Conservation (phyloP, 2,113 vertebrate genomes). For the Pomatorhinus ruficollis region DNA sequence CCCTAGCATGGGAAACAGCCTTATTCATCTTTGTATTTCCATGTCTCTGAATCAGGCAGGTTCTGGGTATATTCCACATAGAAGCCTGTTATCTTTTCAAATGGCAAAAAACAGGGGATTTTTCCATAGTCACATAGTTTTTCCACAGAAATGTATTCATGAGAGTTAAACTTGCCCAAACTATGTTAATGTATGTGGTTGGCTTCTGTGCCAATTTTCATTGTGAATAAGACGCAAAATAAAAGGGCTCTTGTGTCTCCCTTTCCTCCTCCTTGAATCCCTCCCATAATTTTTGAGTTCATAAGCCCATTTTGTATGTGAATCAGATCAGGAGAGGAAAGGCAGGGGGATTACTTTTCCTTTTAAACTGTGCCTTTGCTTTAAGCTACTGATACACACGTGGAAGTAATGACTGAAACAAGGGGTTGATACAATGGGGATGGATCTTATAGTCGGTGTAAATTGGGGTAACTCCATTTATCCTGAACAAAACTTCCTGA, state of each 20-base stretch:
- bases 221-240: constrained; percentile 78
- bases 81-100: constrained; percentile 75
- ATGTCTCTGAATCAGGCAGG: constrained; percentile 67
- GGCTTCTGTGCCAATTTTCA: constrained; percentile 77
- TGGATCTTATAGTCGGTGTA: neutral
- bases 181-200: constrained; percentile 80
- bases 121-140: constrained; percentile 80
- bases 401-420: neutral
- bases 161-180: constrained; percentile 76
- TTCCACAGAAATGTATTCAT: constrained; percentile 82
- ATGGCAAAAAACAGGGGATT: constrained; percentile 74
- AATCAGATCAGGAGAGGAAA: constrained; percentile 69
- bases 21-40: constrained; percentile 69
- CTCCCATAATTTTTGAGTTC: constrained; percentile 70
- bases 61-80: constrained; percentile 69
- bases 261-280: constrained; percentile 56
- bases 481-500: neutral
- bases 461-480: neutral
- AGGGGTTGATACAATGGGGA: neutral
- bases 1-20: constrained; percentile 63
- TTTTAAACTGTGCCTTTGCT: constrained; percentile 57
- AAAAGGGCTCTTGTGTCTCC: constrained; percentile 76
- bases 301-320: constrained; percentile 74
- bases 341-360: constrained; percentile 57
- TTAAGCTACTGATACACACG: constrained; percentile 49